Evolutionary conservation across 2,113 vertebrate species (phyloP).

Genomic region (Chauna torquata): DNA sequence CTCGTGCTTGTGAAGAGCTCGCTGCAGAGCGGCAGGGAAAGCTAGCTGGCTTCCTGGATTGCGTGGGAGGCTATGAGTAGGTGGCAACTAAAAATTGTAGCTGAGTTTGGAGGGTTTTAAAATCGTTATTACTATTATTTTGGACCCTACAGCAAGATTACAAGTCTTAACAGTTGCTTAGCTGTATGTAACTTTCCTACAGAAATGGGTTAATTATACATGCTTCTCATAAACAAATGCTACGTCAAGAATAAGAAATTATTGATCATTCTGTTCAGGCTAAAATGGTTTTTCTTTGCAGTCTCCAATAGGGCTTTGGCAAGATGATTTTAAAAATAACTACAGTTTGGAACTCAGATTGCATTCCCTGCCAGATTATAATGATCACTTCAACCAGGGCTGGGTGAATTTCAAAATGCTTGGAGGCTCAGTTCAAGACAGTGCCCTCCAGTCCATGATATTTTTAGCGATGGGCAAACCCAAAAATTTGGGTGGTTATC

Average conservation of each 20-base stretch:
- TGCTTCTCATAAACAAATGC: background rate
- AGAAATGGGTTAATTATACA: background rate
- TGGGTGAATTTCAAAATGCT: conserved; percentile 51
- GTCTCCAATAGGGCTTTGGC: background rate
- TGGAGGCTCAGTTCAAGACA: conserved; percentile 25
- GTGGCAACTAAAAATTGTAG: conserved; percentile 43
- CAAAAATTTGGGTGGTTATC: conserved; percentile 57
- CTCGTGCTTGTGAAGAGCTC: background rate
- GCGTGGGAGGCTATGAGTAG: conserved; percentile 24
- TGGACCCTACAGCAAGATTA: background rate
- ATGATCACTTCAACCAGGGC: conserved; percentile 46
- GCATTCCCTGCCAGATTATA: conserved; percentile 48
- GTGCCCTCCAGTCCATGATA: conserved; percentile 40
- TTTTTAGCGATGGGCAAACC: conserved; percentile 41
- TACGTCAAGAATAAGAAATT: background rate
- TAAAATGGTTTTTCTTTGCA: background rate
- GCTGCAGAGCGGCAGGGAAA: conserved; percentile 29
- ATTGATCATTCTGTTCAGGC: background rate
- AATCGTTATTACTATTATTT: conserved; percentile 9
- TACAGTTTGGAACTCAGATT: conserved; percentile 36
- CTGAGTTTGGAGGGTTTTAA: background rate
- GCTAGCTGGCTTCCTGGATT: background rate
- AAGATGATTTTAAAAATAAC: conserved; percentile 45
- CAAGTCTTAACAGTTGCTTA: background rate
- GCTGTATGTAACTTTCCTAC: background rate